Conservation (phyloP, 2,888 invertebrate genomes). For the Papilio gigon region DNA sequence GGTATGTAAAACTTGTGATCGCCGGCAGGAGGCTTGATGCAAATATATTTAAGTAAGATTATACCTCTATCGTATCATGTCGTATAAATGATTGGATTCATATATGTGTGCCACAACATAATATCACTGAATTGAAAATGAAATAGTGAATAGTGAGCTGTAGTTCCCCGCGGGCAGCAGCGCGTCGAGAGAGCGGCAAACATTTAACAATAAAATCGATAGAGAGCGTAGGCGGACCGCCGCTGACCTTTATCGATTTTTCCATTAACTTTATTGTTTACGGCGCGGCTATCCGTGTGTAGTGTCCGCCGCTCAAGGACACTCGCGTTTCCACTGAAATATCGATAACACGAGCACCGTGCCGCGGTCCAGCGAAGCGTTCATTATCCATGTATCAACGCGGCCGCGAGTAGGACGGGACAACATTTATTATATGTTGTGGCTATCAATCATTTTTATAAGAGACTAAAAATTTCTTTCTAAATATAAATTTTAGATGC, state of each 20-base stretch:
- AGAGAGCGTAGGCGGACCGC: slow-evolving; percentile 2
- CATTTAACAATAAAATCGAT: slow-evolving; percentile 27
- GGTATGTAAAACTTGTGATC: no score
- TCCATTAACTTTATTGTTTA: slow-evolving; percentile 32
- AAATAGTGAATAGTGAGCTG: neutral
- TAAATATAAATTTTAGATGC: no score
- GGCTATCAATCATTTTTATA: neutral
- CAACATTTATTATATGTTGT: neutral
- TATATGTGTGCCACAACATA: no score
- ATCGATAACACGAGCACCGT: slow-evolving; percentile 26
- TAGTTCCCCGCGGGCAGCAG: no score
- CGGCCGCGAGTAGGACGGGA: neutral
- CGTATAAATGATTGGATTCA: no score
- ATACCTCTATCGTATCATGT: no score
- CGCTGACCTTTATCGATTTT: slow-evolving; percentile 34
- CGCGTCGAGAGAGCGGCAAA: neutral
- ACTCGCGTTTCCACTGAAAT: slow-evolving; percentile 13
- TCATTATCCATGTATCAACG: slow-evolving; percentile 2
- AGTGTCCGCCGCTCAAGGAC: slow-evolving; percentile 32
- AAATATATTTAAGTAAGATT: no score
- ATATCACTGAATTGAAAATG: no score
- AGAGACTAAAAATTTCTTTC: neutral
- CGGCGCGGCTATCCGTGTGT: neutral
- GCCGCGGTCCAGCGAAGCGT: neutral
- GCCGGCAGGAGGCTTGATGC: no score